Base-by-base conservation (phyloP, 2,797 vertebrate genomes). In the Gallinago solitaria region DNA sequence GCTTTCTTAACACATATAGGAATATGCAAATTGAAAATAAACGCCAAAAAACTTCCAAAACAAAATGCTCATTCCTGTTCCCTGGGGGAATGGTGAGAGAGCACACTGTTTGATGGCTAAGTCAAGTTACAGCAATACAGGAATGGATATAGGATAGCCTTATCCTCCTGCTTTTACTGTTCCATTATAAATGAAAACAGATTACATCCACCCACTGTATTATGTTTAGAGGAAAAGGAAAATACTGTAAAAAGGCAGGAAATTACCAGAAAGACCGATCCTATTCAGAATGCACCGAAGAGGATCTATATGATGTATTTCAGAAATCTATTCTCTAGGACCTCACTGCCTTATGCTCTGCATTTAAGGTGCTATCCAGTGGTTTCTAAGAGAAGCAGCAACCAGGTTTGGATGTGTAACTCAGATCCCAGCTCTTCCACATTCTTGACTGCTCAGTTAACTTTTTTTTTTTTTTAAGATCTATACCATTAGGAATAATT, bases 11-110 rank as follows among this genome's bases (percentile, higher is more conserved):
- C n/a, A 73, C 24, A 63, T 59, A 75, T 27, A 90, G 50, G 35
- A 91, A 76, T 67, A 95, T 48, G 73, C 39, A 95, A 83, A 91
- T 81, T 71, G 35, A 51, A 88, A 90, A 79, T 43, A 93, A 95
- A 90, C 33, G 67, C 24, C 75, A 83, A 83, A 47, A 83, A 33
- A 23, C 54, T 90, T 90, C 69, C 39, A 82, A 84, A 94, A 47
- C 30, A 94, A 89, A 91, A 64, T 6, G 27, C 32, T 86, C 39
- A 17, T 73, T 83, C 50, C 25, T 35, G 11, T 33, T 79, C 30
- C 77, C 59, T 76, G 21, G 5, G 54, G 80, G n/a, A 63, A 16
- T 11, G 10, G 23, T 73, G 51, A 67, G 35, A 61, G 18, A 75
- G 61, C 32, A 61, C 30, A 35, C 17, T 75, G 27, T 84, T 59